These are phyloP conservation scores for Psittacula cyanocephala DNA, from an alignment of 2,113 vertebrate genomes.

Conservation along the genomic window DNA sequence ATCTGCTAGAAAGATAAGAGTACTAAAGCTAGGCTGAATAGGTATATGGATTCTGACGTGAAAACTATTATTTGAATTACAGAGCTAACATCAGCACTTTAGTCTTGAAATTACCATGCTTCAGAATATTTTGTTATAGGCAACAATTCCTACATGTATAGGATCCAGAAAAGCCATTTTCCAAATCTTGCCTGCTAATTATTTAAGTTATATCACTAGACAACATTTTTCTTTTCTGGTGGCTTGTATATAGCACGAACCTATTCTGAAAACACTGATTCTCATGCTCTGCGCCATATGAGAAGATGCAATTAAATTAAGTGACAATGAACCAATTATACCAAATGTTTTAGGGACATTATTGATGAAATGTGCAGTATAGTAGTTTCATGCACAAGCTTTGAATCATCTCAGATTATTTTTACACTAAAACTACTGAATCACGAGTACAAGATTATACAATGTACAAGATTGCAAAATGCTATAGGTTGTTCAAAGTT, in stretches of 20 bases:
- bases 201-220: not conserved
- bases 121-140: not conserved
- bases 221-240: not conserved
- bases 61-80: not conserved
- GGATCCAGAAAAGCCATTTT: not conserved
- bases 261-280: not conserved
- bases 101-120: not conserved
- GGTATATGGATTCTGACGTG: not conserved
- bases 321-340: not conserved
- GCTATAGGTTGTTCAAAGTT: not conserved
- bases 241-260: not conserved
- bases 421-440: not conserved
- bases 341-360: not conserved
- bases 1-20: not conserved
- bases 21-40: not conserved
- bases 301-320: constrained; percentile 9
- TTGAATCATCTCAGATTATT: not conserved
- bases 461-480: not conserved
- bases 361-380: not conserved
- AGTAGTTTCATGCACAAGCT: not conserved
- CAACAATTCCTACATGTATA: not conserved
- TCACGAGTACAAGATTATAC: not conserved
- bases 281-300: not conserved
- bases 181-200: not conserved
- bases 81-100: not conserved